phyloP scores from a whole-genome alignment of 2,888 invertebrate species.

The Danaus chrysippus region DNA sequence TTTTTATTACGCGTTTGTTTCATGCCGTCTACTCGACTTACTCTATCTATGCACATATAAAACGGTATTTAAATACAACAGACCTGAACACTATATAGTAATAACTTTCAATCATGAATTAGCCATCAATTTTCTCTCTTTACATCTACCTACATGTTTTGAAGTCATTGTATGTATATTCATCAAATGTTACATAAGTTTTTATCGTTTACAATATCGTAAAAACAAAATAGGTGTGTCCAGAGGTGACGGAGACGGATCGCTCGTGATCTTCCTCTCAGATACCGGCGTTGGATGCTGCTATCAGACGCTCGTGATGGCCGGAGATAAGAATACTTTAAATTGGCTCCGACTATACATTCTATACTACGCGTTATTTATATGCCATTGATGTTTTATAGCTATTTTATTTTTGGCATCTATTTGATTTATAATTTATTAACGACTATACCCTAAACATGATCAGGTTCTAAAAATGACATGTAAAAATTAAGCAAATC shows the following conservation, averaged over 20 bases:
- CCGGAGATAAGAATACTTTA: slow-evolving; percentile 7
- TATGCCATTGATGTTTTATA: no score
- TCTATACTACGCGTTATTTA: not conserved
- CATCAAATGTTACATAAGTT: not conserved
- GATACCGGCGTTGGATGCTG: slow-evolving; percentile 28
- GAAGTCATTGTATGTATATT: not conserved
- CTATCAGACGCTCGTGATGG: slow-evolving; percentile 27
- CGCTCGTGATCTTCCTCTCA: slow-evolving; percentile 31
- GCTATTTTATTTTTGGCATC: no score
- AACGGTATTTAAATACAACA: no score
- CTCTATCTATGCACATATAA: not conserved
- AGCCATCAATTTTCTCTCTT: not conserved
- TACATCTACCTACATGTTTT: not conserved
- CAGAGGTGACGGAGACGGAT: slow-evolving; percentile 40
- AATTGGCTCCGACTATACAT: not conserved
- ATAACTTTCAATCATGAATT: no score
- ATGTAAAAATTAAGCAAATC: no score
- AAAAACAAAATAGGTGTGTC: slow-evolving; percentile 30
- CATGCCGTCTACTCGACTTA: slow-evolving; percentile 14
- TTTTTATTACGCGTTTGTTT: slow-evolving; percentile 28
- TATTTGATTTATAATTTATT: no score
- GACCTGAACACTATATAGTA: no score
- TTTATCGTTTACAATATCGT: slow-evolving; percentile 8
- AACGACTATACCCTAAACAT: no score
- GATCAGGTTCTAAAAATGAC: no score